Percentiles rank a stretch among this genome's conserved stretches.
Evolutionary conservation across 2,113 vertebrate genomes (phyloP).

Genomic region (Corythaeola cristata): DNA sequence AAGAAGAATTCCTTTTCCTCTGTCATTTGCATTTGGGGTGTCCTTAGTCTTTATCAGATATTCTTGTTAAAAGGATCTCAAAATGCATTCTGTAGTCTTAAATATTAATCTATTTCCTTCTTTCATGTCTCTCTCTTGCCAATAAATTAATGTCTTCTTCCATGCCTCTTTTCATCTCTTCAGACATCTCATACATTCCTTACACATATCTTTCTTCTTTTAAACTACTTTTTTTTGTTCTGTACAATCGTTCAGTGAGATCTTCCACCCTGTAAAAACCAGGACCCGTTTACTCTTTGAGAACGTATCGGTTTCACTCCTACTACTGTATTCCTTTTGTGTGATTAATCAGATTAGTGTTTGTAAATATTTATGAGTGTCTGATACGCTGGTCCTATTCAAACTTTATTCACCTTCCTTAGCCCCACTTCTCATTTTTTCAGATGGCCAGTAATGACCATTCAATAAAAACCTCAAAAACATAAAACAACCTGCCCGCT

Average conservation of each 20-base stretch:
- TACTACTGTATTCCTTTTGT: not conserved
- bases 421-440: not conserved
- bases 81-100: not conserved
- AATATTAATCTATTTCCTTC: not conserved
- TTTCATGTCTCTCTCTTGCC: not conserved
- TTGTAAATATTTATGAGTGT: not conserved
- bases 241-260: not conserved
- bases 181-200: not conserved
- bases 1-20: not conserved
- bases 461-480: not conserved
- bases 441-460: not conserved
- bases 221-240: not conserved
- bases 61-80: not conserved
- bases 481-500: not conserved
- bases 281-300: not conserved
- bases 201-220: not conserved
- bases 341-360: not conserved
- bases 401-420: not conserved
- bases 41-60: not conserved
- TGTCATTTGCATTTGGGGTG: not conserved
- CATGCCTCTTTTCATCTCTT: not conserved
- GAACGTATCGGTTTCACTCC: not conserved
- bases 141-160: not conserved
- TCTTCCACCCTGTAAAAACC: not conserved
- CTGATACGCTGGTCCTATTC: not conserved